These are phyloP conservation scores for Nothoprocta pentlandii DNA, from an alignment of 2,113 vertebrate genomes.

Conservation along the genomic window DNA sequence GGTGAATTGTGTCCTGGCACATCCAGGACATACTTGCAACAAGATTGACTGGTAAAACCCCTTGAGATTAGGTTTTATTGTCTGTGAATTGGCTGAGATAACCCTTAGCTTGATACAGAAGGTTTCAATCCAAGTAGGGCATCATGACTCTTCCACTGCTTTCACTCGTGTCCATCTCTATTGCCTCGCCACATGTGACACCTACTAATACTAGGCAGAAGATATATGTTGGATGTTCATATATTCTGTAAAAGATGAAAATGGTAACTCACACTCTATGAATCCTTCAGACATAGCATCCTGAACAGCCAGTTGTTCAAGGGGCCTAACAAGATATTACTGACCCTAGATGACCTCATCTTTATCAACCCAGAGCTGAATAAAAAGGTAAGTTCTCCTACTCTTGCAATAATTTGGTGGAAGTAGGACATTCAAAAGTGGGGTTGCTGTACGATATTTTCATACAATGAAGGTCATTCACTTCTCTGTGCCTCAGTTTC, in stretches of 20 bases:
- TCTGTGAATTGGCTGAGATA: neutral
- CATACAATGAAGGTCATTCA: neutral
- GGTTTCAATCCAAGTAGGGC: neutral
- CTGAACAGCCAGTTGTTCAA: constrained; percentile 89
- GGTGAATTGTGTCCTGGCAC: neutral
- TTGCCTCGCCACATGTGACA: neutral
- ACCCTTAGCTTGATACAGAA: neutral
- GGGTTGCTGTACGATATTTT: neutral
- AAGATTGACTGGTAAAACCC: neutral
- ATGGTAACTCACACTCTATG: neutral
- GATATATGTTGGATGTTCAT: neutral
- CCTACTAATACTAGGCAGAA: neutral
- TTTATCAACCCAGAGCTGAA: constrained; percentile 90
- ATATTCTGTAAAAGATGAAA: neutral
- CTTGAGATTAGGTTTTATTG: neutral
- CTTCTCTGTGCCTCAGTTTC: neutral
- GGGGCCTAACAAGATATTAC: constrained; percentile 88
- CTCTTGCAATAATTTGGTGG: rapidly evolving
- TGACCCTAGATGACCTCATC: constrained; percentile 87
- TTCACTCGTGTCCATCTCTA: neutral
- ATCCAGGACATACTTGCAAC: neutral
- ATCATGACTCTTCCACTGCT: neutral
- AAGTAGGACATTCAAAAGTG: neutral
- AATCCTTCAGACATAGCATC: constrained; percentile 79
- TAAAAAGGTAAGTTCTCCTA: constrained; percentile 78